Evolutionary conservation across 2,797 vertebrate species (phyloP).

Genomic region (Austrolebias charrua): DNA sequence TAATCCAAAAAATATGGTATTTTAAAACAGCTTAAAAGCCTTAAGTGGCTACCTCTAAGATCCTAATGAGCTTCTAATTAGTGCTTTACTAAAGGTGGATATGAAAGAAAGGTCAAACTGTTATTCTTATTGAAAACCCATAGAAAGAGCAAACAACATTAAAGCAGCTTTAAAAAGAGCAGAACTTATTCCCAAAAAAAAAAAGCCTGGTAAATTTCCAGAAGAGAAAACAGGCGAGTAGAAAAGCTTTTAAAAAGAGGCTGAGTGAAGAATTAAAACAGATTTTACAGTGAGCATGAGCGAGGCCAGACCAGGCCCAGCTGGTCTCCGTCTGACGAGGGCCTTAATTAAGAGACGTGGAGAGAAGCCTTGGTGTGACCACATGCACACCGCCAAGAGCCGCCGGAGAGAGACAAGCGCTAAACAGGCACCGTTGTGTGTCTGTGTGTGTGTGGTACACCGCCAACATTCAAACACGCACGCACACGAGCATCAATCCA

Average conservation of each 20-base stretch:
- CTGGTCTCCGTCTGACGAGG: constrained; percentile 74
- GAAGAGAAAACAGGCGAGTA: constrained; percentile 7
- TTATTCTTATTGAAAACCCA: constrained; percentile 23
- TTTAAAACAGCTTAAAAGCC: too few species aligned
- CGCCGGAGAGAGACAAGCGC: constrained; percentile 69
- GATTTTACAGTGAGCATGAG: constrained; percentile 64
- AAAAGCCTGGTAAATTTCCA: neutral
- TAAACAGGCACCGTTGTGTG: constrained; percentile 62
- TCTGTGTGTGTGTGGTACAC: constrained; percentile 61
- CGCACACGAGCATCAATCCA: constrained; percentile 37
- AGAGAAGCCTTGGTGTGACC: constrained; percentile 67
- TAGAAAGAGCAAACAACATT: neutral
- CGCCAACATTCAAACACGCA: constrained; percentile 50
- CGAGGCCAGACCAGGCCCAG: constrained; percentile 72
- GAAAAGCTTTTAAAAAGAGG: constrained; percentile 7
- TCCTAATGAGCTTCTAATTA: constrained; percentile 52
- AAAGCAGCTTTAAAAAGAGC: neutral
- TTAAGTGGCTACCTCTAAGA: constrained; percentile 24
- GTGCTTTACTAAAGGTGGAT: constrained; percentile 30
- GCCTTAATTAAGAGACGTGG: constrained; percentile 78
- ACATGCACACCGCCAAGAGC: constrained; percentile 60
- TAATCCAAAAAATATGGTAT: too few species aligned
- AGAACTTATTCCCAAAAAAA: neutral
- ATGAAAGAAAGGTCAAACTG: constrained; percentile 48
- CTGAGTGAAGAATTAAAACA: constrained; percentile 31